Base-by-base conservation (phyloP, 2,113 vertebrate genomes). In the Hipposideros armiger region DNA sequence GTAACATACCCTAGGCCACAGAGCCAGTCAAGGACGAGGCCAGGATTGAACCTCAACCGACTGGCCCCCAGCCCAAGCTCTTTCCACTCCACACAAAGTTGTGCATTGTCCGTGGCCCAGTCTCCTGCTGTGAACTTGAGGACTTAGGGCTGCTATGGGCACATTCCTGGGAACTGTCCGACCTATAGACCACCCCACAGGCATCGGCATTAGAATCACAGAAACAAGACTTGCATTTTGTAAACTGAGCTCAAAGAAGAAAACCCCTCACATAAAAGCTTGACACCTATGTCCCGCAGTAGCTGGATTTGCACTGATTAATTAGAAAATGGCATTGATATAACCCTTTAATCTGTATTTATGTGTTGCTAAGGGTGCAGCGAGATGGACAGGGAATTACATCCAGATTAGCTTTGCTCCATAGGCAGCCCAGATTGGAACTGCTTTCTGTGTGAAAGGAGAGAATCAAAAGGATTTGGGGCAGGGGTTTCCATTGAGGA, bases 321-420 rank as follows among this genome's bases (percentile, higher is more conserved):
- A 99, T 98, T 98, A 98, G 98, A 97, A 98, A 98, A 98, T 98
- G 98, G 98, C 98, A 98, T 98, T 98, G 98, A 98, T 98, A 96
- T 98, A 98, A 99, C 98, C 95, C 97, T 97, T 98, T 98, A 98
- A 98, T 98, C 98, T 98, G 98, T 84, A 36, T 95, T 97, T 95
- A 97, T 97, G 98, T 64, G 90, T 96, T 91, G 97, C 98, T 97
- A 95, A 97, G 96, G 98, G 97, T 98, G 96, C 97, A 87, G 95
- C 11, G 67, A 95, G 95, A 92, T 92, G 97, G 97, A 83, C 58
- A 85, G 94, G 97, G 98, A 98, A 98, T 98, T 98, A 98, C 98
- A 98, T 94, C 94, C 98, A 98, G 98, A 98, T 98, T 98, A 98
- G 98, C 98, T 96, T 95, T 95, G 97, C 97, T 98, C 97, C 97